Evolutionary conservation across 2,888 invertebrate species (phyloP).

Genomic region (Acholoe squamosa): DNA sequence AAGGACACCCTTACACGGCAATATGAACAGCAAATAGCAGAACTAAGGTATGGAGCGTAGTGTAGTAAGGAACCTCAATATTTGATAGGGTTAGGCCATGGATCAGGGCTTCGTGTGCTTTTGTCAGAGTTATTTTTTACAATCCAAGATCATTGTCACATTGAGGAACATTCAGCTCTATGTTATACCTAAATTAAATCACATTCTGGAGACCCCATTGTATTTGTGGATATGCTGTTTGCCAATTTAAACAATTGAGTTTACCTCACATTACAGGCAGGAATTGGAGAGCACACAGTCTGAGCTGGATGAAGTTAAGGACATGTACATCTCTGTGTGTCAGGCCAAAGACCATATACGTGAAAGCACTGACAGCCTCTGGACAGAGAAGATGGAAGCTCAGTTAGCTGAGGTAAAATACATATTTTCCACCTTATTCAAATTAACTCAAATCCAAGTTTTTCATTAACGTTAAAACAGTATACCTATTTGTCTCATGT

Average conservation of each 20-base stretch:
- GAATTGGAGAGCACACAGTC: constrained; percentile 73
- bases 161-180: no score
- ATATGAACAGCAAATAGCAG: constrained; percentile 94
- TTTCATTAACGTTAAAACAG: background rate
- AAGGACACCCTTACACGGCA: constrained; percentile 89
- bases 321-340: constrained; percentile 78
- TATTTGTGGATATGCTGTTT: no score
- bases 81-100: no score
- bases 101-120: no score
- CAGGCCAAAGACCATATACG: constrained; percentile 75
- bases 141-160: no score
- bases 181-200: no score
- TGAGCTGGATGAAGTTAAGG: constrained; percentile 79
- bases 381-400: constrained; percentile 38
- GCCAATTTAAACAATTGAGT: no score
- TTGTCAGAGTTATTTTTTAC: no score
- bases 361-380: constrained; percentile 65
- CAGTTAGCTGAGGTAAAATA: constrained; percentile 14
- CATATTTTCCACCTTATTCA: background rate
- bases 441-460: background rate
- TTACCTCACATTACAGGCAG: background rate
- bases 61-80: no score
- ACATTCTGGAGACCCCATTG: no score
- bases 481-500: no score
- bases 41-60: constrained; percentile 57